Percentiles rank a stretch among this genome's conserved stretches.
Evolutionary conservation across 2,113 vertebrate species (phyloP).

Genomic region (Callospermophilus lateralis): DNA sequence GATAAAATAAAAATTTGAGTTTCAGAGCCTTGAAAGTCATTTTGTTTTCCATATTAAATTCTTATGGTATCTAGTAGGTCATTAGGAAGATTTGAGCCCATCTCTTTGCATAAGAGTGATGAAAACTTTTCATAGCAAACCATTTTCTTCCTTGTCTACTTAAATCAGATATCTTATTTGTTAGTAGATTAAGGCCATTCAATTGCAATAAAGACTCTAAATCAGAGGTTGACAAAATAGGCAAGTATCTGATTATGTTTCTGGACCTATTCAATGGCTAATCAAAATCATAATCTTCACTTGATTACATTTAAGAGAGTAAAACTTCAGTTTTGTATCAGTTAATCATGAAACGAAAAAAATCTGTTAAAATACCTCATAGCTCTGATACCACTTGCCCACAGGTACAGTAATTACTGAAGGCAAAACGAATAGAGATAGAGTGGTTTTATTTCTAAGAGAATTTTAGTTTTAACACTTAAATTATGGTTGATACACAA

Average conservation of each 20-base stretch:
- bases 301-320: constrained; percentile 87
- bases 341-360: constrained; percentile 88
- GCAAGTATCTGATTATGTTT: constrained; percentile 88
- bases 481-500: constrained; percentile 37
- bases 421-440: constrained; percentile 59
- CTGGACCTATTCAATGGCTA: constrained; percentile 89
- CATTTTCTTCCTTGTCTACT: constrained; percentile 69
- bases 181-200: constrained; percentile 84
- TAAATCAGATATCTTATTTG: constrained; percentile 84
- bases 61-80: constrained; percentile 10
- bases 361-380: constrained; percentile 77
- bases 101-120: constrained; percentile 42
- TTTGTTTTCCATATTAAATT: constrained; percentile 26
- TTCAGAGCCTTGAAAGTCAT: constrained; percentile 15
- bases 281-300: constrained; percentile 89
- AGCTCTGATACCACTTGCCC: constrained; percentile 79
- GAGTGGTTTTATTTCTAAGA: constrained; percentile 61
- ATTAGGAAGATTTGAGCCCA: constrained; percentile 32
- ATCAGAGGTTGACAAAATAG: constrained; percentile 87
- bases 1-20: constrained; percentile 52
- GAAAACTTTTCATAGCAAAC: constrained; percentile 73
- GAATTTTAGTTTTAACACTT: constrained; percentile 64
- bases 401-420: constrained; percentile 86
- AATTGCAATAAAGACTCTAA: constrained; percentile 81
- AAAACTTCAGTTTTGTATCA: constrained; percentile 86